A percentile compares a stretch with the other conserved stretches of the same genome.
Conservation (phyloP, 2,113 vertebrate genomes). For the Python bivittatus region DNA sequence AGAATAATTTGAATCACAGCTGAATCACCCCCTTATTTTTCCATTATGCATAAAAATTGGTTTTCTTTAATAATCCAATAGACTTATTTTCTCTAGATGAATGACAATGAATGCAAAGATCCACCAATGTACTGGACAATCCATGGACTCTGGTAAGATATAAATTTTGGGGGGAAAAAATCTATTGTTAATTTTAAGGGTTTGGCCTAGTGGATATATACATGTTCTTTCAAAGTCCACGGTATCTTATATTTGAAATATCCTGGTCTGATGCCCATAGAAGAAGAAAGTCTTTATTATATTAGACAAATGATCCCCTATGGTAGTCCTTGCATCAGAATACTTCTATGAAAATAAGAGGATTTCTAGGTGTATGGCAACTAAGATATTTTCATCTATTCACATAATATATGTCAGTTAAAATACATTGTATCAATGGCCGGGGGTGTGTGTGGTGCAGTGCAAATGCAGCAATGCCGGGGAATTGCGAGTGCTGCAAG, state of each 20-base stretch:
- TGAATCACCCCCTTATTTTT: neutral
- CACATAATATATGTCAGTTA: neutral
- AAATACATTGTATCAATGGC: neutral
- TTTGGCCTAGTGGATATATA: neutral
- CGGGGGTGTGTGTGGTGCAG: too few species aligned
- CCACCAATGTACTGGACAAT: constrained; percentile 79
- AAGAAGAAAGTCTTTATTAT: neutral
- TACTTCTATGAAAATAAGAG: neutral
- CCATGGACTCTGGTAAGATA: constrained; percentile 76
- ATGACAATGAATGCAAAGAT: constrained; percentile 57
- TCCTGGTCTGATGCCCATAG: neutral
- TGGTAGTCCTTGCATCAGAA: neutral
- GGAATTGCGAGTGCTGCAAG: too few species aligned
- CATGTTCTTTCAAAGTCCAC: neutral
- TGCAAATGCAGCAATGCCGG: too few species aligned
- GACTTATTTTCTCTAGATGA: constrained; percentile 59
- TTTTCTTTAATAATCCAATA: neutral
- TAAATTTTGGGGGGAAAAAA: neutral
- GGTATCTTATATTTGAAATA: neutral
- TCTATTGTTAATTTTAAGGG: neutral
- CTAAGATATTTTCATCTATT: neutral
- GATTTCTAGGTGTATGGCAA: neutral
- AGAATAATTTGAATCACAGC: neutral
- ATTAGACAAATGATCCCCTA: neutral
- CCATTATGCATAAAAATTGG: constrained; percentile 1